Conservation (phyloP, 2,888 invertebrate genomes). For the Calameuta idolon region DNA sequence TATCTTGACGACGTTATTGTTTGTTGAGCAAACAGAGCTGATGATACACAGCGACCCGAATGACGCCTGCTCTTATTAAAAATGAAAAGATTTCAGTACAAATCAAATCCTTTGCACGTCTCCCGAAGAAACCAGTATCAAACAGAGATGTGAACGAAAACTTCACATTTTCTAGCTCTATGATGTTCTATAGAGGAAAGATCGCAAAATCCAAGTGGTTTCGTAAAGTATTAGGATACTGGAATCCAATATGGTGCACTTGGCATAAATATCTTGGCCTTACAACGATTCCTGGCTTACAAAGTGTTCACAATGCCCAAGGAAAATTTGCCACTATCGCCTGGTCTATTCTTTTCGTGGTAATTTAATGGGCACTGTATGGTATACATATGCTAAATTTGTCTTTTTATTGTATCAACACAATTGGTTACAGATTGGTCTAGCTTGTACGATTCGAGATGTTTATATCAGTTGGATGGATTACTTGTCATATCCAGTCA, state of each 20-base stretch:
- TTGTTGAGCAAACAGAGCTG: conserved; percentile 5
- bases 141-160: not conserved
- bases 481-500: conserved; percentile 31
- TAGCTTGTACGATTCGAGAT: conserved; percentile 29
- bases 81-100: conserved; percentile 12
- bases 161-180: not conserved
- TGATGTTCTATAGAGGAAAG: conserved; percentile 1
- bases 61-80: conserved; percentile 10
- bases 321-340: conserved; percentile 18
- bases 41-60: conserved; percentile 15
- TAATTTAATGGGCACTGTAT: conserved; percentile 1
- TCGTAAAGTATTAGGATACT: conserved; percentile 3
- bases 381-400: not conserved
- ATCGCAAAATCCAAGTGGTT: not conserved
- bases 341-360: conserved; percentile 23
- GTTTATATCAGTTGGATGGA: conserved; percentile 25
- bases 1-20: not conserved
- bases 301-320: conserved; percentile 27
- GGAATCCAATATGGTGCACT: conserved; percentile 15
- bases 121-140: not conserved
- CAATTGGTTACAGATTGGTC: conserved; percentile 15
- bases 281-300: conserved; percentile 27
- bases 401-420: not conserved
- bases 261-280: conserved; percentile 21
- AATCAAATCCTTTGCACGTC: not conserved